A percentile compares a stretch with the other conserved stretches of the same genome.
These are phyloP conservation scores for Diadromus collaris DNA, from an alignment of 2,888 invertebrate genomes.

Conservation along the genomic window DNA sequence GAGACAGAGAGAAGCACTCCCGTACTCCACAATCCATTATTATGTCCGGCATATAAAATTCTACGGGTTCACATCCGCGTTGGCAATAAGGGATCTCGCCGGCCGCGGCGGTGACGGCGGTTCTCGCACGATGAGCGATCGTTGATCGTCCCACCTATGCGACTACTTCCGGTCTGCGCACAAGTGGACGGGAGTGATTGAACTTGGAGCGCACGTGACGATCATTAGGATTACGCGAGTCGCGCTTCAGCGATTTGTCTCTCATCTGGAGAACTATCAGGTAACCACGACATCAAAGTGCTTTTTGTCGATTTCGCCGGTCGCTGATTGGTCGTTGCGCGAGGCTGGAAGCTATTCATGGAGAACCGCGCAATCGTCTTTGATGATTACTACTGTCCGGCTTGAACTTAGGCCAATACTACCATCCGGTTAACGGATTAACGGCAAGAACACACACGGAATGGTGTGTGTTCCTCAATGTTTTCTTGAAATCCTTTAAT, in stretches of 20 bases:
- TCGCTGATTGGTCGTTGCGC: too few relatives aligned
- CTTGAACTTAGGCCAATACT: too few relatives aligned
- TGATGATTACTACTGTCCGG: not conserved
- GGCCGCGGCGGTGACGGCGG: conserved; percentile 9
- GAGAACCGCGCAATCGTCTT: too few relatives aligned
- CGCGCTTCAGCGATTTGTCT: not conserved
- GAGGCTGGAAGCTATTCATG: too few relatives aligned
- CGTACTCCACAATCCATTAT: conserved; percentile 70
- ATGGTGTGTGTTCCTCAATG: not conserved
- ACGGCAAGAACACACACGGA: too few relatives aligned
- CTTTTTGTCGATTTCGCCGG: too few relatives aligned
- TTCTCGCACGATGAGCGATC: conserved; percentile 64
- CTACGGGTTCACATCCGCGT: conserved; percentile 66
- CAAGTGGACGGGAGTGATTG: not conserved
- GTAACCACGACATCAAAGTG: too few relatives aligned
- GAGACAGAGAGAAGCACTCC: conserved; percentile 46
- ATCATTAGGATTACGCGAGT: not conserved
- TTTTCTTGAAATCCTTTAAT: conserved; percentile 38
- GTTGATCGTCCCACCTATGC: conserved; percentile 66
- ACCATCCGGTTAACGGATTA: too few relatives aligned
- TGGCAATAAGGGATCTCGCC: conserved; percentile 43
- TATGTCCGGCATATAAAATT: conserved; percentile 72
- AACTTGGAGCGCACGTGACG: not conserved
- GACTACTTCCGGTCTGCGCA: conserved; percentile 57
- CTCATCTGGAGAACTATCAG: not conserved